Evolutionary conservation across 2,797 vertebrate genomes (phyloP), one percentile per base, ranked within the genome.

Genomic region (Nannoperca australis): DNA sequence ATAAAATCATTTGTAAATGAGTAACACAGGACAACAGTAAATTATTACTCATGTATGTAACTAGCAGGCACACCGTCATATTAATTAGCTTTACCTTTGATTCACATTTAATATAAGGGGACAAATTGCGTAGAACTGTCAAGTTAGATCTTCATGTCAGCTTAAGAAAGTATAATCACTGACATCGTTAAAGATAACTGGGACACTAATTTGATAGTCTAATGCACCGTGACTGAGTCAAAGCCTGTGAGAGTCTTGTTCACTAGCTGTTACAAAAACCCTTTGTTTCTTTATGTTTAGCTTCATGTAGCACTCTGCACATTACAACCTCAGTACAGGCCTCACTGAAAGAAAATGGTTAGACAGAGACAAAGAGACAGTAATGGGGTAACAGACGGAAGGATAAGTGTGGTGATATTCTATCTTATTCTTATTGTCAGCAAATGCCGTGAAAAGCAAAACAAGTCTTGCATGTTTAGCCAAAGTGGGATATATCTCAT

Each of bases 221-320:
- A 50, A 83, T 73, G 79, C 56, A 42, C 51, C 7, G 4, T 3
- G 54, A 65, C 50, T 5, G 69, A 67, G 66, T 34, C 10, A 54
- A 70, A 81, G 69, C 53, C 73, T 78, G 47, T 10, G 56, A 71
- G 58, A 49, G 62, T 32, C 40, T 77, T 58, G 32, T 49, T 69
- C 63, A 87, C 51, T 67, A 73, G 59, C 70, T 63, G 63, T 44
- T 76, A 22, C 47, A 75, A 67, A 67, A 78, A 76, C 73, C 45
- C 20, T 71, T 79, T 68, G 40, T 79, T 70, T 81, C 10, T 59
- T 63, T 71, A 20, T 79, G 45, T 65, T 45, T 55, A 65, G 38
- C 56, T 62, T 49, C 22, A n/a, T 36, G 60, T 42, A 64, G 42
- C 44, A 15, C 32, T 63, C 10, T n/a, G 40, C 34, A 24, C 3